A percentile compares a stretch with the other conserved stretches of the same genome.
These are phyloP conservation scores for Halictus quadricinctus DNA, from an alignment of 2,888 invertebrate species.

Conservation along the genomic window DNA sequence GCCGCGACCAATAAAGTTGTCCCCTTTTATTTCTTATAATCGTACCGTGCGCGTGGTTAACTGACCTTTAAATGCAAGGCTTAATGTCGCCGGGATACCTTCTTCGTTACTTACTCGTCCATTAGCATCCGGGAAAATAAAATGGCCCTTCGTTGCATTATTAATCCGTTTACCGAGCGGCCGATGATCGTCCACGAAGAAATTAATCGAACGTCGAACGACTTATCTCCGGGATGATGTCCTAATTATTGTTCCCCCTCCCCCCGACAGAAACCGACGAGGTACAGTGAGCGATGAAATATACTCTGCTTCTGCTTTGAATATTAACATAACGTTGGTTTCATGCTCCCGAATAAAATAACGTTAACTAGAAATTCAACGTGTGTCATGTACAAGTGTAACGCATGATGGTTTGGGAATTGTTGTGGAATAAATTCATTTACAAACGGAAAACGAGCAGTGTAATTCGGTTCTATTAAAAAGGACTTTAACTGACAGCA, in stretches of 20 bases:
- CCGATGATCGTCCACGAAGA: neutral
- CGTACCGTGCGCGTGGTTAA: neutral
- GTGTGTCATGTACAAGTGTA: neutral
- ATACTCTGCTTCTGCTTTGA: neutral
- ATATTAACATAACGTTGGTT: neutral
- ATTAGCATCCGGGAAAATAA: neutral
- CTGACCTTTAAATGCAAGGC: neutral
- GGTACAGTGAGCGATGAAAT: neutral
- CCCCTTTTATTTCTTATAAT: conserved; percentile 14
- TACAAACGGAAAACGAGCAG: neutral
- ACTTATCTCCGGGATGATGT: neutral
- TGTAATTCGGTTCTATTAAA: neutral
- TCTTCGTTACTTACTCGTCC: neutral
- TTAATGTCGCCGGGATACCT: neutral
- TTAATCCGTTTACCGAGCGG: neutral
- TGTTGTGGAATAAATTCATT: neutral
- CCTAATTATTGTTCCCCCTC: neutral
- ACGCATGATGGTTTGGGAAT: neutral
- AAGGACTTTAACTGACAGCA: neutral
- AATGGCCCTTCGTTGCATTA: neutral
- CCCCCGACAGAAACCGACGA: neutral
- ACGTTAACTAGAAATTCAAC: neutral
- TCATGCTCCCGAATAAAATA: neutral
- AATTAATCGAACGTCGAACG: neutral
- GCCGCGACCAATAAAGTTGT: conserved; percentile 14